Conservation (phyloP, 2,113 vertebrate species). For the Haemorhous mexicanus region DNA sequence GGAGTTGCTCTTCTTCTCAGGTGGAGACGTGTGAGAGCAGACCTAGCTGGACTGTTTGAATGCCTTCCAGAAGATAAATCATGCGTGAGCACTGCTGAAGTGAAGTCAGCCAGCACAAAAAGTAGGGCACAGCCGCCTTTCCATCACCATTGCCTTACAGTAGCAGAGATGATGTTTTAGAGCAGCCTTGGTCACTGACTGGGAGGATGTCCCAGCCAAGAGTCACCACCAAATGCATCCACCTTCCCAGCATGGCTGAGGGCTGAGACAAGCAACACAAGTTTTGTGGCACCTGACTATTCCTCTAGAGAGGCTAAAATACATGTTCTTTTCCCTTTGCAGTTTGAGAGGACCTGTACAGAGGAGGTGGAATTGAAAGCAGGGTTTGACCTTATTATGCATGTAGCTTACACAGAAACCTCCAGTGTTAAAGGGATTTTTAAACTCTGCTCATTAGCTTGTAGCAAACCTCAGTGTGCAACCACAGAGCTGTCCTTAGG, state of each 20-base stretch:
- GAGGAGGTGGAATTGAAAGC: not conserved
- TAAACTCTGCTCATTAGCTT: not conserved
- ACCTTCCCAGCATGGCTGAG: not conserved
- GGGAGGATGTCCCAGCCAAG: not conserved
- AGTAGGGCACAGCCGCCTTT: not conserved
- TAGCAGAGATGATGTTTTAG: not conserved
- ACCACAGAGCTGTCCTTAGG: not conserved
- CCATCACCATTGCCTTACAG: not conserved
- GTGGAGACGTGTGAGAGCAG: not conserved
- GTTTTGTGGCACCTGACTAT: not conserved
- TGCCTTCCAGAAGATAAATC: not conserved
- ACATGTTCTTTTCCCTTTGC: not conserved
- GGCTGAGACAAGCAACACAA: not conserved
- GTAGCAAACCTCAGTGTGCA: not conserved
- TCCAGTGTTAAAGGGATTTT: not conserved
- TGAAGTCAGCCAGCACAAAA: not conserved
- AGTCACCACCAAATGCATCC: not conserved
- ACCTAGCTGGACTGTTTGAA: not conserved
- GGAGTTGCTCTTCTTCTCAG: not conserved
- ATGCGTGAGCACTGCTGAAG: not conserved
- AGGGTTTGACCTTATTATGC: not conserved
- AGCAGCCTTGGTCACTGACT: not conserved
- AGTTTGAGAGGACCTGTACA: not conserved
- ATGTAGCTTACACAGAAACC: not conserved
- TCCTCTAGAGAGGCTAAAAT: not conserved